These are phyloP conservation scores for Entomobrya multifasciata DNA, from an alignment of 2,888 invertebrate genomes.

Conservation along the genomic window DNA sequence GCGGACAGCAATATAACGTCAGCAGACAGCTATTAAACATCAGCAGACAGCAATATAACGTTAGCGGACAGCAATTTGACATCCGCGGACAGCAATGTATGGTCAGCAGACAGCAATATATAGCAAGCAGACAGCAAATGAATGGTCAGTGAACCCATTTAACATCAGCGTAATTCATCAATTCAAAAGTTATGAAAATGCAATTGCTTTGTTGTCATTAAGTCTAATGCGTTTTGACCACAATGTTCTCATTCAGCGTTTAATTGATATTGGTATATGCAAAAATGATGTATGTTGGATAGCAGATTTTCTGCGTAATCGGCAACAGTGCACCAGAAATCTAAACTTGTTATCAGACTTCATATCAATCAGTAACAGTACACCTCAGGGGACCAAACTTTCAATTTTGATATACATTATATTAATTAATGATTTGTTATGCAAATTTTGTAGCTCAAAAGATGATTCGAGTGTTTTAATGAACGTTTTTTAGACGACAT, in stretches of 20 bases:
- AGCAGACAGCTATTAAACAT: no score
- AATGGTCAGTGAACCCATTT: no score
- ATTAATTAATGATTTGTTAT: neutral
- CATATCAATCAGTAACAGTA: neutral
- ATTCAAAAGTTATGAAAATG: no score
- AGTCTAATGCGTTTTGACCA: constrained; percentile 11
- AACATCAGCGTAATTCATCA: no score
- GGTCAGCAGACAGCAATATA: no score
- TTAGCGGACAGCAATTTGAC: no score
- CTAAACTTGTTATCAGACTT: neutral
- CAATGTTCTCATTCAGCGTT: neutral
- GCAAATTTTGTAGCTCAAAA: neutral
- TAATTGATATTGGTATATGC: neutral
- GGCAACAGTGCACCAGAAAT: constrained; percentile 35
- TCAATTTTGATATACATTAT: constrained; percentile 23
- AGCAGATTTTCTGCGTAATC: constrained; percentile 20
- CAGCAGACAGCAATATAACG: no score
- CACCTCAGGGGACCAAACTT: constrained; percentile 44
- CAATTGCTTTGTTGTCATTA: no score
- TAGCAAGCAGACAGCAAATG: no score
- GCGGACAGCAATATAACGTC: no score
- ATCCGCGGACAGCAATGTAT: no score
- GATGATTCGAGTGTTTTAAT: neutral
- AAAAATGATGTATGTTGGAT: constrained; percentile 26
- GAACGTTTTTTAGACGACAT: constrained; percentile 51